Evolutionary conservation across 2,797 vertebrate species (phyloP).

Genomic region (Notolabrus celidotus): DNA sequence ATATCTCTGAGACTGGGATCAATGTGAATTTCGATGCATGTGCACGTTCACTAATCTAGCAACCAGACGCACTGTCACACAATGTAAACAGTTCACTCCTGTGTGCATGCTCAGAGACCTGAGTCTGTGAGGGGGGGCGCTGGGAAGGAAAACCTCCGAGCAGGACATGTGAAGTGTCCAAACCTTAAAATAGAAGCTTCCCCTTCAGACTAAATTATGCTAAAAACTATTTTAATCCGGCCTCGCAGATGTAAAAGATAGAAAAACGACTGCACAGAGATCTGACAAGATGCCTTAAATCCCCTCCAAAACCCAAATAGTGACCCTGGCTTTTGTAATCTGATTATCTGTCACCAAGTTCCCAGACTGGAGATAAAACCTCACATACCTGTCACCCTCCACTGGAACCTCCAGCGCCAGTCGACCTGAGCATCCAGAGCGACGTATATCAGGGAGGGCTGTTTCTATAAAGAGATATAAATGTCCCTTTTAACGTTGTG

Average conservation of each 20-base stretch:
- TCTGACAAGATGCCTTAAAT: conserved; percentile 21
- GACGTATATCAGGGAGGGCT: neutral
- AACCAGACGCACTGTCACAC: neutral
- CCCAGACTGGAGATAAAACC: conserved; percentile 56
- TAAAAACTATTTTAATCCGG: neutral
- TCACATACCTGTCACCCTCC: conserved; percentile 70
- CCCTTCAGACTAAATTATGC: neutral
- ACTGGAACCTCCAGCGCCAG: conserved; percentile 64
- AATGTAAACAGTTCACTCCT: neutral
- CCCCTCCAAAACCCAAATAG: conserved; percentile 59
- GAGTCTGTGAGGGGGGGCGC: neutral
- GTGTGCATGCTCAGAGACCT: neutral
- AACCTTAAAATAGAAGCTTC: neutral
- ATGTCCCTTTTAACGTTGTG: too few species aligned
- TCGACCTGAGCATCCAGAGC: conserved; percentile 18
- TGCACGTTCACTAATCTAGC: neutral
- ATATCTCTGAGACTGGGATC: conserved; percentile 9
- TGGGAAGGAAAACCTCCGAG: neutral
- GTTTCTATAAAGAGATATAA: conserved; percentile 32
- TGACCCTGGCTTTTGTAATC: conserved; percentile 55
- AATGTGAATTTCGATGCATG: conserved; percentile 7
- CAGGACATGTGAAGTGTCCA: neutral
- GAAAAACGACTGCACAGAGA: conserved; percentile 18
- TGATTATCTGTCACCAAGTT: conserved; percentile 54
- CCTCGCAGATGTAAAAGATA: neutral